These are phyloP conservation scores for Baccha elongata DNA, from an alignment of 2,888 invertebrate genomes.

Conservation along the genomic window DNA sequence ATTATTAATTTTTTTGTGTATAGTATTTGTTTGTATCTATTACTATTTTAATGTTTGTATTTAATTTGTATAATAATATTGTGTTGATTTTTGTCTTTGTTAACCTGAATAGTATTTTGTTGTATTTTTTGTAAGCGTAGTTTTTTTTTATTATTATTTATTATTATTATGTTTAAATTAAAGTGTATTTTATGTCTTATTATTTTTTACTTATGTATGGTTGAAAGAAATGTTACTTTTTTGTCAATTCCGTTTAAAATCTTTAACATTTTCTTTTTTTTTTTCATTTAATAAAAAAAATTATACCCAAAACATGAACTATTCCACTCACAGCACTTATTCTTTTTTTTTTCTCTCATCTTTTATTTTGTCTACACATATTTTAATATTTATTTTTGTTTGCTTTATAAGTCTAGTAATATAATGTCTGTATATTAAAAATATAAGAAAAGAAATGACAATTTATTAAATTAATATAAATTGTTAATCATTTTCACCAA, in stretches of 20 bases:
- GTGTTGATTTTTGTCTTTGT: slow-evolving; percentile 33
- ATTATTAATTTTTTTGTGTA: slow-evolving; percentile 15
- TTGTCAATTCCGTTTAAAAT: slow-evolving; percentile 67
- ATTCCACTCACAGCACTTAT: slow-evolving; percentile 62
- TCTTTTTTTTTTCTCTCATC: slow-evolving; percentile 6
- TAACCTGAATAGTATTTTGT: slow-evolving; percentile 33
- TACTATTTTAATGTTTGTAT: slow-evolving; percentile 8
- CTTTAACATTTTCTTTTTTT: slow-evolving; percentile 38
- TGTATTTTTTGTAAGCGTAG: slow-evolving; percentile 39
- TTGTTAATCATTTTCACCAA: slow-evolving; percentile 1
- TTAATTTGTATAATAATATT: slow-evolving; percentile 31
- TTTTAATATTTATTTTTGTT: slow-evolving; percentile 1
- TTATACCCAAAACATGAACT: slow-evolving; percentile 30
- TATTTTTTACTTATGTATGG: not conserved
- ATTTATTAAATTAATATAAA: not conserved
- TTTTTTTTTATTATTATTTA: slow-evolving; percentile 22
- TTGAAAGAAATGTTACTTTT: slow-evolving; percentile 5
- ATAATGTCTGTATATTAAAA: not conserved
- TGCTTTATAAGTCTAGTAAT: not conserved
- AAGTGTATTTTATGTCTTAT: not conserved
- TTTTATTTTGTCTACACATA: not conserved
- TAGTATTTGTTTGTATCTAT: slow-evolving; percentile 1
- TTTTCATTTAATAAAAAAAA: slow-evolving; percentile 25
- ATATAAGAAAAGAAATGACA: not conserved
- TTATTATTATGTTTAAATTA: slow-evolving; percentile 7